Evolutionary conservation across 2,113 vertebrate species (phyloP).

Genomic region (Salvelinus fontinalis): DNA sequence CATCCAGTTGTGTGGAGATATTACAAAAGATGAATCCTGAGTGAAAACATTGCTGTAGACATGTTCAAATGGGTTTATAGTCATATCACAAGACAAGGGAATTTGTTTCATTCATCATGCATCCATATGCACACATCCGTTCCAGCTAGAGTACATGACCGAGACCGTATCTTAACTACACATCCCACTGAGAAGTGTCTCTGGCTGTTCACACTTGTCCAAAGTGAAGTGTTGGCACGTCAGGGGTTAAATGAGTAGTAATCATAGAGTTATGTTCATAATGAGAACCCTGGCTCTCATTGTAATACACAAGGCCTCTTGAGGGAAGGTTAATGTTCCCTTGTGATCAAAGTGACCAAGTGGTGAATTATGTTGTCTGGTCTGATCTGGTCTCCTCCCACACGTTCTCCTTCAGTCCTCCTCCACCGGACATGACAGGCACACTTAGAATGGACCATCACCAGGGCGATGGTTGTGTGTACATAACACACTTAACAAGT

Average conservation of each 20-base stretch:
- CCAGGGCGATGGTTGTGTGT: conserved; percentile 59
- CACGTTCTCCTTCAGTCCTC: neutral
- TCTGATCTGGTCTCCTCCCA: conserved; percentile 6
- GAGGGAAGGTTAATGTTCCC: conserved; percentile 34
- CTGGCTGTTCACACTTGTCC: neutral
- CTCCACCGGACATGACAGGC: neutral
- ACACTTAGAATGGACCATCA: conserved; percentile 38
- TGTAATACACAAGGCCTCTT: conserved; percentile 45
- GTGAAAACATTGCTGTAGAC: neutral
- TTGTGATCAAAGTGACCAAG: conserved; percentile 54
- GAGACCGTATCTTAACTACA: neutral
- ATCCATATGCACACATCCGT: neutral
- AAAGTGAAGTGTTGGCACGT: neutral
- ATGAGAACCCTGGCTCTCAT: conserved; percentile 45
- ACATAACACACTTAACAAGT: conserved; percentile 71
- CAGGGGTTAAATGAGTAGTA: neutral
- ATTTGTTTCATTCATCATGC: neutral
- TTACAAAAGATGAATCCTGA: neutral
- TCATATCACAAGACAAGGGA: neutral
- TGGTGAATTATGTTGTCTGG: conserved; percentile 47
- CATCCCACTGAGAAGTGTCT: neutral
- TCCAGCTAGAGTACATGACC: neutral
- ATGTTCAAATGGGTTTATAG: neutral
- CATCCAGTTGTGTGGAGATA: neutral
- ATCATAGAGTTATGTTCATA: neutral